phyloP scores from a whole-genome alignment of 1,140 invertebrate species.

The Ylistrum balloti region DNA sequence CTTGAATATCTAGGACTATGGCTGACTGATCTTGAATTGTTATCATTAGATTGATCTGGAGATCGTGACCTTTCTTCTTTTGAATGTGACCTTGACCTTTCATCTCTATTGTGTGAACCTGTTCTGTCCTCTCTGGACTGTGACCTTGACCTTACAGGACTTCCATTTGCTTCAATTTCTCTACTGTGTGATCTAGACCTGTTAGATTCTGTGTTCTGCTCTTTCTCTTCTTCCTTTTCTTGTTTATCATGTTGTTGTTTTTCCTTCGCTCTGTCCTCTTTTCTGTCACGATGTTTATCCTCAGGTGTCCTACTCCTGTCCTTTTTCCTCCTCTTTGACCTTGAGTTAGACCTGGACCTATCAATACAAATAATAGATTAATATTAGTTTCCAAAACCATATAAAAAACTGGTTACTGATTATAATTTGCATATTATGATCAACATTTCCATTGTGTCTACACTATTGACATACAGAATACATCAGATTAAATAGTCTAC shows the following conservation, averaged over 20 bases:
- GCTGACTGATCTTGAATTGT: constrained; percentile 43
- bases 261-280: background rate
- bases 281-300: background rate
- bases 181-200: constrained; percentile 48
- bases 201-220: background rate
- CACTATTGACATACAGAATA: no score
- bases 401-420: no score
- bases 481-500: no score
- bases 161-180: constrained; percentile 42
- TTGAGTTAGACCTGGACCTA: constrained; percentile 2
- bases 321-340: constrained; percentile 11
- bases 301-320: constrained; percentile 21
- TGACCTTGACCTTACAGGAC: constrained; percentile 41
- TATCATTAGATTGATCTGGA: background rate
- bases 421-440: no score
- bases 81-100: constrained; percentile 51
- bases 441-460: no score
- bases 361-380: background rate
- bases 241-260: constrained; percentile 6
- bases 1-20: background rate
- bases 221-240: background rate
- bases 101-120: constrained; percentile 45
- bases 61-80: constrained; percentile 44
- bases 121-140: constrained; percentile 35
- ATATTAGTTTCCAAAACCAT: no score